Evolutionary conservation across 2,797 vertebrate species (phyloP).

Genomic region (Triplophysa yarkandensis): DNA sequence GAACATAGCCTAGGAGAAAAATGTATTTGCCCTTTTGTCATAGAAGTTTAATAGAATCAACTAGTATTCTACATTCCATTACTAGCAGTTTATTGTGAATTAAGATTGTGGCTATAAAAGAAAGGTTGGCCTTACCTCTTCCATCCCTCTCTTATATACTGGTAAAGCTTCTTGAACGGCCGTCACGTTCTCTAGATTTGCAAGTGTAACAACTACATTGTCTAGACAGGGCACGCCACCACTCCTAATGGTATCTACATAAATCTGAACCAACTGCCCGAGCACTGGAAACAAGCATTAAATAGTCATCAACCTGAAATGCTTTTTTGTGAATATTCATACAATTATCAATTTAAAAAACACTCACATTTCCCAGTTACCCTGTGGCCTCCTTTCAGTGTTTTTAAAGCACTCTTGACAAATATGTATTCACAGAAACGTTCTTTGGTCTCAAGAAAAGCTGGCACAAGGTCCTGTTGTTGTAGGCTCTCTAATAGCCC

Average conservation of each 20-base stretch:
- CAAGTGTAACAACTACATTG: conserved; percentile 60
- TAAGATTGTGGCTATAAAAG: background rate
- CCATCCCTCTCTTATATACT: conserved; percentile 62
- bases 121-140: background rate
- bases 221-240: conserved; percentile 64
- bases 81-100: too few species aligned
- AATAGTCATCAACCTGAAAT: too few species aligned
- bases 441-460: conserved; percentile 42
- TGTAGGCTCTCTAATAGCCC: conserved; percentile 53
- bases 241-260: conserved; percentile 62
- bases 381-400: conserved; percentile 59
- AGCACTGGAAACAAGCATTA: conserved; percentile 60
- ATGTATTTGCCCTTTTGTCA: too few species aligned
- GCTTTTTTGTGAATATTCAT: background rate
- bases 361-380: conserved; percentile 61
- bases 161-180: conserved; percentile 53
- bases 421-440: conserved; percentile 57
- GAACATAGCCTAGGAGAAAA: too few species aligned
- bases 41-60: too few species aligned
- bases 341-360: background rate
- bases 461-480: conserved; percentile 44
- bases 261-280: conserved; percentile 57
- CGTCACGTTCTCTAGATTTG: conserved; percentile 61
- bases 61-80: too few species aligned
- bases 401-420: conserved; percentile 55